Evolutionary conservation across 2,113 vertebrate species (phyloP).

Genomic region (Tachycineta bicolor): DNA sequence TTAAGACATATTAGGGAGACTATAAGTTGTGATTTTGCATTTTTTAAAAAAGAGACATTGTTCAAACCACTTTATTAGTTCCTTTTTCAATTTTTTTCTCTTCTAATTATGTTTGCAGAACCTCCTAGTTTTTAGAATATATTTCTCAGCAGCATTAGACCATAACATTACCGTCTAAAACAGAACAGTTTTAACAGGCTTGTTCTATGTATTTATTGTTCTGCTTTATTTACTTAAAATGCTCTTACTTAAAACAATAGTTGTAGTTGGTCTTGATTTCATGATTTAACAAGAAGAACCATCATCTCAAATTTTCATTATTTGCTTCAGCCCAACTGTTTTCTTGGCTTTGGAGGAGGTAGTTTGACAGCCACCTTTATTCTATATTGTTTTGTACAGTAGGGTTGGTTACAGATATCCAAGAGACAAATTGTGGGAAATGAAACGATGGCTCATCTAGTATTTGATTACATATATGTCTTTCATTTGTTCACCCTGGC

Average conservation of each 20-base stretch:
- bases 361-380: not conserved
- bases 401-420: not conserved
- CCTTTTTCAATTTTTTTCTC: not conserved
- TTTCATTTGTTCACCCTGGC: conserved; percentile 47
- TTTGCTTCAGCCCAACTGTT: not conserved
- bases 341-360: not conserved
- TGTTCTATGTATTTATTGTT: not conserved
- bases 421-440: not conserved
- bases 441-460: conserved; percentile 34
- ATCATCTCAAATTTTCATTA: not conserved
- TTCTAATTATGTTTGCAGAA: not conserved
- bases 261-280: not conserved
- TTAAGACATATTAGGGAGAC: not conserved
- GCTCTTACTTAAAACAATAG: not conserved
- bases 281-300: not conserved
- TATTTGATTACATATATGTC: conserved; percentile 34
- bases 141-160: not conserved
- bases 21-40: not conserved
- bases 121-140: not conserved
- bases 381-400: not conserved
- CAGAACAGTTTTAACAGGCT: not conserved
- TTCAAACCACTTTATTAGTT: not conserved
- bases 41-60: not conserved
- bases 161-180: not conserved
- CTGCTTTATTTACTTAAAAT: not conserved